Evolutionary conservation across 2,888 invertebrate genomes (phyloP).

Genomic region (Lasioglossum oenotherae): DNA sequence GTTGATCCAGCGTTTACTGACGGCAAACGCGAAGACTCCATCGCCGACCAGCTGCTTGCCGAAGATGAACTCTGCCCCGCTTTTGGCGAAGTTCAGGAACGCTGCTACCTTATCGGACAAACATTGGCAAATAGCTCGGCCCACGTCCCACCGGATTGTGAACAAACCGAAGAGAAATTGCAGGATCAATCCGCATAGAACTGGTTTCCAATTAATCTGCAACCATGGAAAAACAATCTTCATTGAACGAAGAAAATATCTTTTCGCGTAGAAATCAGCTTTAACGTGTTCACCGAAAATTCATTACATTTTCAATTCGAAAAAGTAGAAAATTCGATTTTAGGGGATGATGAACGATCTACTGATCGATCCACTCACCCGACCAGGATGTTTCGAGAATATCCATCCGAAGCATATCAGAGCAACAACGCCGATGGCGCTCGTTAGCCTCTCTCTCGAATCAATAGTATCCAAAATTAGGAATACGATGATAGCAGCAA

Average conservation of each 20-base stretch:
- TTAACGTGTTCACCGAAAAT: background rate
- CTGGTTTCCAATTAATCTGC: conserved; percentile 91
- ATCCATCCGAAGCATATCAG: conserved; percentile 88
- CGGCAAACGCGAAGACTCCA: conserved; percentile 94
- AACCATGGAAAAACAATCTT: conserved; percentile 13
- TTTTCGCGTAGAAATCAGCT: background rate
- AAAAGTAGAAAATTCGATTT: too few relatives aligned
- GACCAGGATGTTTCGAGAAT: conserved; percentile 87
- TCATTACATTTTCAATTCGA: background rate
- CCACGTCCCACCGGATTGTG: conserved; percentile 93
- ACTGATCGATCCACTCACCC: conserved; percentile 81
- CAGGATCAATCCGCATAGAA: conserved; percentile 91
- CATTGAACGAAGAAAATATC: background rate
- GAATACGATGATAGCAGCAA: conserved; percentile 86
- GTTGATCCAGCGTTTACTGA: conserved; percentile 83
- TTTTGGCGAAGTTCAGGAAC: conserved; percentile 92
- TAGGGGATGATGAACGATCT: background rate
- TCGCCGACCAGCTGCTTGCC: conserved; percentile 88
- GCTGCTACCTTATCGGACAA: conserved; percentile 89
- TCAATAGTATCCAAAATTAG: conserved; percentile 88
- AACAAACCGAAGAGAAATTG: conserved; percentile 94
- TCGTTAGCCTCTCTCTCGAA: conserved; percentile 87
- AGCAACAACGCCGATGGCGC: conserved; percentile 88
- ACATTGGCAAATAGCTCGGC: conserved; percentile 89
- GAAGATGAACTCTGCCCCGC: conserved; percentile 94